A percentile compares a stretch with the other conserved stretches of the same genome.
phyloP scores from a whole-genome alignment of 2,888 invertebrate species.

The Drosophila picticornis region DNA sequence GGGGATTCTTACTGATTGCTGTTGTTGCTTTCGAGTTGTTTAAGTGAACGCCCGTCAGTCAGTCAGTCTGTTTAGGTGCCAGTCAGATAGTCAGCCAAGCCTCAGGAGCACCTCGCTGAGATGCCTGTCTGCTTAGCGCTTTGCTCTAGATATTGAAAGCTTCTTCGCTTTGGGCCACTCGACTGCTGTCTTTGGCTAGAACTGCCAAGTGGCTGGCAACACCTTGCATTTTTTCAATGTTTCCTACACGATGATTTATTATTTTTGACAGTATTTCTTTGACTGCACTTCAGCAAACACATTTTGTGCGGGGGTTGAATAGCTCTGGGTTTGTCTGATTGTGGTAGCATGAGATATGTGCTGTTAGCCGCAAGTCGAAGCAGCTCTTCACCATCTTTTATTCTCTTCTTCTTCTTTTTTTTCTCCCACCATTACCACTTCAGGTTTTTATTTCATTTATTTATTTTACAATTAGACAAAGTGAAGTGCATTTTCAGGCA shows the following conservation, averaged over 20 bases:
- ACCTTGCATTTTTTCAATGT: slow-evolving; percentile 49
- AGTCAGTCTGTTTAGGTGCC: slow-evolving; percentile 11
- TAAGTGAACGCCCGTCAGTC: slow-evolving; percentile 16
- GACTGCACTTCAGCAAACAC: slow-evolving; percentile 23
- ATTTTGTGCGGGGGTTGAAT: neutral
- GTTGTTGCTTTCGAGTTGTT: slow-evolving; percentile 33
- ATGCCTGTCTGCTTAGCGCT: slow-evolving; percentile 59
- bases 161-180: slow-evolving; percentile 44
- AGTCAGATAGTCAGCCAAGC: slow-evolving; percentile 52
- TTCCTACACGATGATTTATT: slow-evolving; percentile 66
- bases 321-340: neutral
- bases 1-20: slow-evolving; percentile 20
- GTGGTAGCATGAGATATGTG: slow-evolving; percentile 35
- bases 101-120: slow-evolving; percentile 39
- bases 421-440: slow-evolving; percentile 37
- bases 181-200: slow-evolving; percentile 31
- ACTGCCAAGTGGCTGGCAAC: slow-evolving; percentile 26
- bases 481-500: slow-evolving; percentile 61
- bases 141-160: slow-evolving; percentile 65
- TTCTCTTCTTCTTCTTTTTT: slow-evolving; percentile 27
- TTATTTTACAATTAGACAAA: slow-evolving; percentile 79
- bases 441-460: slow-evolving; percentile 73
- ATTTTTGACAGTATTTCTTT: slow-evolving; percentile 66
- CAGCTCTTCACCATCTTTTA: slow-evolving; percentile 56
- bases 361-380: slow-evolving; percentile 24